Evolutionary conservation across 2,113 vertebrate species (phyloP), one percentile per base, ranked within the genome.

Genomic region (Coracopsis vasa): DNA sequence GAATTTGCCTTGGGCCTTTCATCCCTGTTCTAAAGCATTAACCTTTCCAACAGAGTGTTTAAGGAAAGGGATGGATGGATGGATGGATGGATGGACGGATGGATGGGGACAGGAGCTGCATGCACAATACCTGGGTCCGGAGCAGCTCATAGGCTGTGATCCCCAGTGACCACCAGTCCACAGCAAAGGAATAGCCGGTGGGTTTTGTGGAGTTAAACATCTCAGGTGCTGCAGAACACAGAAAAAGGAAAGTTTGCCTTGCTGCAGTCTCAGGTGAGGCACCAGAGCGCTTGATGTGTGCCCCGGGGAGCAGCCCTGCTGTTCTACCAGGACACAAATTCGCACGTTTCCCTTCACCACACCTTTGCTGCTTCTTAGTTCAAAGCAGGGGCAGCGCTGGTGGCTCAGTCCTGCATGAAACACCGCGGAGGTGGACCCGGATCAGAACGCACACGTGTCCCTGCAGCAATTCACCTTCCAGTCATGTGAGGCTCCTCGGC

Each of bases 131-230:
- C 98, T 99, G 98, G 96, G 99, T 98, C 97, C 99, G 97, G 25
- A 99, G 97, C 48, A 99, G 98, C 96, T 99, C 99, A 3, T 99
- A 99, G 6, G 99, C 99, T 1, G 99, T 99, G 97, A 99, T 94
- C 24, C 98, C 98, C 90, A 98, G 42, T 0, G 98, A 98, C 98
- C 98, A 98, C 98, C 98, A 98, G 97, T 98, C 98, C 73, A 98
- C 98, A 4, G 98, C 98, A 28, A 99, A 99, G 86, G 99, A 99
- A 86, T 99, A 99, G 41, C 99, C 98, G 0, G 98, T 97, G 79
- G 99, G 98, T 73, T 97, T 98, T 62, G 98, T 98, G 45, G 97
- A 97, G 97, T 96, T 98, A 81, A 99, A 99, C 97, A 99, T 99
- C 96, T 99, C 99, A 10, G 99, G 99, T 39, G 99, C 99, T 99